Conservation (phyloP, 2,113 vertebrate species). For the Pontoporia blainvillei region DNA sequence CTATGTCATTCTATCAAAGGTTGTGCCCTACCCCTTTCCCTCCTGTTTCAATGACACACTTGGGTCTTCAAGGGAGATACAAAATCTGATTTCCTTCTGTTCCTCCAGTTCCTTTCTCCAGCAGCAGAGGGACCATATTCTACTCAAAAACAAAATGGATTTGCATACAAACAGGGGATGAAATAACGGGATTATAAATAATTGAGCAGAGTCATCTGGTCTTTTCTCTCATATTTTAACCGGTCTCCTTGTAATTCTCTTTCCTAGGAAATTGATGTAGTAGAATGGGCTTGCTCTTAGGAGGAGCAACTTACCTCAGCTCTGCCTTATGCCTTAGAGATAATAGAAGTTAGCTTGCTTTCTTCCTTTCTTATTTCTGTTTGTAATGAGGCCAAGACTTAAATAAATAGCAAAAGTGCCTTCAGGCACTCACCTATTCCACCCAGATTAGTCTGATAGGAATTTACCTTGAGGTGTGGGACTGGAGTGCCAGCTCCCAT, state of each 20-base stretch:
- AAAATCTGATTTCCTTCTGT: not conserved
- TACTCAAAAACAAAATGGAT: not conserved
- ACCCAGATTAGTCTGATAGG: not conserved
- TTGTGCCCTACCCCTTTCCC: too few relatives aligned
- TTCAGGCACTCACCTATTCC: not conserved
- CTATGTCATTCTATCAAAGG: too few relatives aligned
- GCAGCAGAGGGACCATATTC: not conserved
- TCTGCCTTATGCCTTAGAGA: not conserved
- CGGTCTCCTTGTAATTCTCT: not conserved
- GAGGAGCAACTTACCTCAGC: not conserved
- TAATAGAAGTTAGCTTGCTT: not conserved
- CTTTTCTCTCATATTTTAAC: not conserved
- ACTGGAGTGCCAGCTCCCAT: not conserved
- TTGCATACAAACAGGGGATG: not conserved
- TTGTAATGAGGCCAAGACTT: not conserved
- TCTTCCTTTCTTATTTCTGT: not conserved
- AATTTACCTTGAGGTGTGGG: not conserved
- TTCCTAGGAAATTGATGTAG: not conserved
- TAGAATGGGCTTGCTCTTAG: not conserved
- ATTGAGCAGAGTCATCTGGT: not conserved
- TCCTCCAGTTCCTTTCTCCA: not conserved
- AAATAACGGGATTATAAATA: not conserved
- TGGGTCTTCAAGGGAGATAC: not conserved
- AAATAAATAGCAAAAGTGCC: not conserved
- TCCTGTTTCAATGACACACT: not conserved